Conservation (phyloP, 2,113 vertebrate genomes). For the Pterophyllum scalare region DNA sequence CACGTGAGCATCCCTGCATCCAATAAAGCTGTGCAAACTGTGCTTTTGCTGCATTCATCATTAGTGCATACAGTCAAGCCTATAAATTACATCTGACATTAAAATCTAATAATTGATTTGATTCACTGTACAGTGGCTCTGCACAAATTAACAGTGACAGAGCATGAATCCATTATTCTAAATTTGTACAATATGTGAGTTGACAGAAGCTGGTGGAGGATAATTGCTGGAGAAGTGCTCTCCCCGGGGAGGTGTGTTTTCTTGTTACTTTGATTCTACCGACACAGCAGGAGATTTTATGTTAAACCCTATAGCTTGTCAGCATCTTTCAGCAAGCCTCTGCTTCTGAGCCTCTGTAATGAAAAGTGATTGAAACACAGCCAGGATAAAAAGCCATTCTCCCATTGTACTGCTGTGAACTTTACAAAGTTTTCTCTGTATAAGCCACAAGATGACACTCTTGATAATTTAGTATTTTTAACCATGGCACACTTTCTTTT, state of each 20-base stretch:
- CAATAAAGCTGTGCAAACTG: not conserved
- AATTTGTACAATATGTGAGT: conserved; percentile 33
- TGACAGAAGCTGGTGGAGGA: conserved; percentile 51
- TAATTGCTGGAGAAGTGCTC: conserved; percentile 56
- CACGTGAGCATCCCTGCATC: not conserved
- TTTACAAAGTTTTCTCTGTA: conserved; percentile 42
- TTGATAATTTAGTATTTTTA: conserved; percentile 50
- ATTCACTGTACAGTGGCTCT: not conserved
- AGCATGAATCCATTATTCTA: conserved; percentile 43
- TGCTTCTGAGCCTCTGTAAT: conserved; percentile 54
- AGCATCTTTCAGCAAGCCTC: conserved; percentile 63
- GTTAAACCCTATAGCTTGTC: conserved; percentile 68
- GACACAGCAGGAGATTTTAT: conserved; percentile 53
- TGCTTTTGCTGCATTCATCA: not conserved
- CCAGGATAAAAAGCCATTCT: conserved; percentile 47
- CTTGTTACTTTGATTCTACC: conserved; percentile 63
- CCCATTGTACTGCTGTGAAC: conserved; percentile 38
- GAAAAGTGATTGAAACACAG: conserved; percentile 63
- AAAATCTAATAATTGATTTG: conserved; percentile 23
- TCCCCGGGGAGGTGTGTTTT: conserved; percentile 56
- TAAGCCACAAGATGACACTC: conserved; percentile 28
- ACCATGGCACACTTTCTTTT: not conserved
- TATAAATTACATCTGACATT: conserved; percentile 24
- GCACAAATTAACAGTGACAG: conserved; percentile 43
- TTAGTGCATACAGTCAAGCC: not conserved